Percentiles rank a stretch among this genome's conserved stretches.
These are phyloP conservation scores for Chitala chitala DNA, from an alignment of 2,113 vertebrate genomes.

Conservation along the genomic window DNA sequence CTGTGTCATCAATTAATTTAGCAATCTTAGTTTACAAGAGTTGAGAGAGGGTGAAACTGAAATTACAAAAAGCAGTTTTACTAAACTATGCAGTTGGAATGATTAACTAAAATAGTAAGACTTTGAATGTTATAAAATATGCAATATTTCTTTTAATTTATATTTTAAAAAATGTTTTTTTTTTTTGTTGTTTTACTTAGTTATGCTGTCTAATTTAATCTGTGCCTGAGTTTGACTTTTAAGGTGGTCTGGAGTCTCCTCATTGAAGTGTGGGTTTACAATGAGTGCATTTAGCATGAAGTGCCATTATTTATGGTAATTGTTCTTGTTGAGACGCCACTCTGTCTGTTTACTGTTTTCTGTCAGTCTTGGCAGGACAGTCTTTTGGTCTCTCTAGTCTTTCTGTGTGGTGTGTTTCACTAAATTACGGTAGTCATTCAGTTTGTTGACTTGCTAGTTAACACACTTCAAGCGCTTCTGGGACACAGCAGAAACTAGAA, in stretches of 20 bases:
- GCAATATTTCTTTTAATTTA: constrained; percentile 31
- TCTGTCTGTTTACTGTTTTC: constrained; percentile 7
- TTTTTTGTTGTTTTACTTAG: constrained; percentile 21
- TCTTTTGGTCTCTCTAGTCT: background rate
- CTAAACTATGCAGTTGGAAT: too few relatives aligned
- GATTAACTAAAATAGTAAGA: constrained; percentile 2
- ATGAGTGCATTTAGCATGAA: constrained; percentile 14
- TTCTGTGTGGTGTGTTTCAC: background rate
- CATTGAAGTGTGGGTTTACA: constrained; percentile 7
- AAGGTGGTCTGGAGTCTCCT: background rate
- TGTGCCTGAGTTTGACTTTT: constrained; percentile 26
- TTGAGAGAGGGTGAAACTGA: too few relatives aligned
- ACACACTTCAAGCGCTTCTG: constrained; percentile 41
- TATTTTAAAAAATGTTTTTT: constrained; percentile 22
- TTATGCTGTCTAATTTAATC: constrained; percentile 12
- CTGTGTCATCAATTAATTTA: too few relatives aligned
- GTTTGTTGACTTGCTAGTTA: constrained; percentile 19
- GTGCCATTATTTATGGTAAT: constrained; percentile 28
- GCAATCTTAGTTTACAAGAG: too few relatives aligned
- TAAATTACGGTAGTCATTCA: background rate
- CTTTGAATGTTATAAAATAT: constrained; percentile 19
- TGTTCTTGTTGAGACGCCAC: constrained; percentile 23
- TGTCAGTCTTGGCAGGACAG: background rate
- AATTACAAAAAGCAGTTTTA: too few relatives aligned
- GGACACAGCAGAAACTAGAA: constrained; percentile 13